These are phyloP conservation scores for Ivindomyrus marchei DNA, from an alignment of 2,113 vertebrate species.

Conservation along the genomic window DNA sequence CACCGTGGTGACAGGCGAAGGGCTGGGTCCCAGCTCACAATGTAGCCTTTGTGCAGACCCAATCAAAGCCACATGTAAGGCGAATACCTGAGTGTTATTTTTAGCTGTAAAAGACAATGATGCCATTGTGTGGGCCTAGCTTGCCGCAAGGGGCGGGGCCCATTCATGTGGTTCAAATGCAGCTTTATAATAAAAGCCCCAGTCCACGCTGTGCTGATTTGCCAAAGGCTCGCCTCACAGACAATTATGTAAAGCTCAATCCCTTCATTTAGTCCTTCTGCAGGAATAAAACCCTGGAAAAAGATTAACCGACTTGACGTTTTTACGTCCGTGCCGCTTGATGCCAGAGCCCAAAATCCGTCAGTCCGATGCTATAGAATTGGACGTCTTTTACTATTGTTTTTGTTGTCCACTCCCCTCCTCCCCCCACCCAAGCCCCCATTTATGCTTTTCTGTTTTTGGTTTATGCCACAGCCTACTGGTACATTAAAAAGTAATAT, in stretches of 20 bases:
- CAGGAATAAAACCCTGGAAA: constrained; percentile 26
- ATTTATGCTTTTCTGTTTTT: neutral
- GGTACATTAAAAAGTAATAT: neutral
- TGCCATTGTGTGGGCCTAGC: constrained; percentile 34
- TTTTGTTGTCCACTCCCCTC: neutral
- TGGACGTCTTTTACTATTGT: constrained; percentile 6
- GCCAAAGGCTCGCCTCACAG: constrained; percentile 20
- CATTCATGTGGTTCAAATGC: constrained; percentile 15
- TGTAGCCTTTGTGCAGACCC: constrained; percentile 47
- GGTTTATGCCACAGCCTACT: constrained; percentile 13
- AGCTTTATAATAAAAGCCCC: constrained; percentile 21
- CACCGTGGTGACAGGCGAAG: constrained; percentile 28
- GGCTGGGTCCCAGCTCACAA: constrained; percentile 33
- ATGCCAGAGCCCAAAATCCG: constrained; percentile 23
- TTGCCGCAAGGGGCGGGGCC: neutral
- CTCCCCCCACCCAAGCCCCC: neutral
- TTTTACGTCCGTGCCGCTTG: constrained; percentile 15
- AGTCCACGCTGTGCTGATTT: neutral
- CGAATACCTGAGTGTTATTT: constrained; percentile 40
- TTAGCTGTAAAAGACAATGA: constrained; percentile 37
- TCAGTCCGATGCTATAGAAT: constrained; percentile 26
- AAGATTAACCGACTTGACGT: constrained; percentile 27
- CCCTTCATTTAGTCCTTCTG: constrained; percentile 21
- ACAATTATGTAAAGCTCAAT: constrained; percentile 22
- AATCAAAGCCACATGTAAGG: constrained; percentile 58